Evolutionary conservation across 2,888 invertebrate genomes (phyloP).

Genomic region (Ischnura elegans): DNA sequence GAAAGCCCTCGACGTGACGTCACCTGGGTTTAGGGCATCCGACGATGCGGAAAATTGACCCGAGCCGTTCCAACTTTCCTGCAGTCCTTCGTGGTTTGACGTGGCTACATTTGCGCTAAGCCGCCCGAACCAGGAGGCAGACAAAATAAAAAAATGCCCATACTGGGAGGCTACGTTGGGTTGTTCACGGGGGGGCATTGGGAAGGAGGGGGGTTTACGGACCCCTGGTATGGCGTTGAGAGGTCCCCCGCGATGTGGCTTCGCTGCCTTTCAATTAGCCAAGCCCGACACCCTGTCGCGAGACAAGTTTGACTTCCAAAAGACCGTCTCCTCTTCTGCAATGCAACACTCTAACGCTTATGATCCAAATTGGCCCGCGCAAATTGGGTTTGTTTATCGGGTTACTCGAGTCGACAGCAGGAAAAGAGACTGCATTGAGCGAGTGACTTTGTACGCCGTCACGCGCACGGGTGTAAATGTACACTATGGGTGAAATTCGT

Average conservation of each 20-base stretch:
- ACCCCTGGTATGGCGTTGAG: too few relatives aligned
- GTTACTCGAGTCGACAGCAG: too few relatives aligned
- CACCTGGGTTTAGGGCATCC: not conserved
- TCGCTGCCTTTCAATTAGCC: not conserved
- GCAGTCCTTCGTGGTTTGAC: not conserved
- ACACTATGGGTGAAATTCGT: too few relatives aligned
- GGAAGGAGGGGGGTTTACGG: not conserved
- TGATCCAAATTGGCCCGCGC: too few relatives aligned
- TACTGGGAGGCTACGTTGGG: not conserved
- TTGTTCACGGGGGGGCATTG: not conserved
- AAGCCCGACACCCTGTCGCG: not conserved
- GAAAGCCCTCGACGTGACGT: constrained; percentile 39
- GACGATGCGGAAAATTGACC: not conserved
- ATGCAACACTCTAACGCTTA: too few relatives aligned
- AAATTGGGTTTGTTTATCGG: too few relatives aligned
- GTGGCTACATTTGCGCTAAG: not conserved
- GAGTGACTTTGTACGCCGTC: too few relatives aligned
- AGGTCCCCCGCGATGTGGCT: not conserved
- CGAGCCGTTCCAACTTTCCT: not conserved
- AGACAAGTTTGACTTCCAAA: too few relatives aligned
- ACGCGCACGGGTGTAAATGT: too few relatives aligned
- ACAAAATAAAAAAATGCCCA: too few relatives aligned
- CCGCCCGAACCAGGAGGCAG: not conserved
- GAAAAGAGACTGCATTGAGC: too few relatives aligned
- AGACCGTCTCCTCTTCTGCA: too few relatives aligned